Percentiles rank a stretch among this genome's conserved stretches.
These are phyloP conservation scores for Pterostichus madidus DNA, from an alignment of 2,888 invertebrate genomes.

Conservation along the genomic window DNA sequence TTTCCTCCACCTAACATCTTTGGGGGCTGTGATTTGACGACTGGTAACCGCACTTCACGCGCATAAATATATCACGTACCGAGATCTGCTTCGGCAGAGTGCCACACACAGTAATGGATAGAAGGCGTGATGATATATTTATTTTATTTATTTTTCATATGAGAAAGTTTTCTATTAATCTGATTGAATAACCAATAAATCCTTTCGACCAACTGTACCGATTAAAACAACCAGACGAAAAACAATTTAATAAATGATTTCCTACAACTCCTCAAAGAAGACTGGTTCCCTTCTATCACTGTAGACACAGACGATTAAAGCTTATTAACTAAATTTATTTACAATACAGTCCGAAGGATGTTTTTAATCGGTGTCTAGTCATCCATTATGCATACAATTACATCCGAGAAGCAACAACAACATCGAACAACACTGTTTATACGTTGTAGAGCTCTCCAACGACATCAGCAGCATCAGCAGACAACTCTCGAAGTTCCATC, in stretches of 20 bases:
- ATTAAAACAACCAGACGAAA: not conserved
- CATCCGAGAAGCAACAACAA: slow-evolving; percentile 12
- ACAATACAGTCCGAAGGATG: slow-evolving; percentile 28
- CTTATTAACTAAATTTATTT: slow-evolving; percentile 39
- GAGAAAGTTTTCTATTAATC: too few relatives aligned
- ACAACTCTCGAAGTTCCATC: slow-evolving; percentile 38
- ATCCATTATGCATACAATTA: slow-evolving; percentile 46
- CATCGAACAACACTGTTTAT: too few relatives aligned
- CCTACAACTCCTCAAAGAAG: not conserved
- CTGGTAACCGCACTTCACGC: too few relatives aligned
- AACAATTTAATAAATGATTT: slow-evolving; percentile 14
- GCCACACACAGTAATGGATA: too few relatives aligned
- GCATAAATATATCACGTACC: too few relatives aligned
- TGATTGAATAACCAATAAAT: not conserved
- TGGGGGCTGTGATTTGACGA: too few relatives aligned
- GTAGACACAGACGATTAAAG: slow-evolving; percentile 15
- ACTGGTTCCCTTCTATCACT: not conserved
- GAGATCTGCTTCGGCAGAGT: too few relatives aligned
- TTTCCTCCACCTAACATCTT: too few relatives aligned
- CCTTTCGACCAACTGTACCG: not conserved
- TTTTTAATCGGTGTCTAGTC: slow-evolving; percentile 52
- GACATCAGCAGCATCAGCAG: not conserved
- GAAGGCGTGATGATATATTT: too few relatives aligned
- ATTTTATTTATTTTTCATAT: too few relatives aligned
- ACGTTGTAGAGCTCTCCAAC: not conserved